Evolutionary conservation across 2,113 vertebrate genomes (phyloP), one percentile per base, ranked within the genome.

Genomic region (Vimba vimba): DNA sequence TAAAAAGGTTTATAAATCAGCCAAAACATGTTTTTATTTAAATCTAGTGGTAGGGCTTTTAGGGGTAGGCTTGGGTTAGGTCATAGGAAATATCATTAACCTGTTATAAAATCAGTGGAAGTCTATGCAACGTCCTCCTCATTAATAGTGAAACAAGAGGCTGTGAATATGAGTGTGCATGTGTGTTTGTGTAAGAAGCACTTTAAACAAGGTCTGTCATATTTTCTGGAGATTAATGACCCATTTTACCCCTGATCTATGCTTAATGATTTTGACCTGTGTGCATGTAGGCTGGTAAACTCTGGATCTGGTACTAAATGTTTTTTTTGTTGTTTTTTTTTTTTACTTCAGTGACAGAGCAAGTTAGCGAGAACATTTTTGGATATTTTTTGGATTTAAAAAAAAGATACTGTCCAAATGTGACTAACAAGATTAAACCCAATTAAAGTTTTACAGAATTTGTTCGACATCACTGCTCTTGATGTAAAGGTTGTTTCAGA

Each of bases 181-280:
- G 39, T 39, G 75, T 55, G 76, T 62, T 19, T 8, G 62, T 57
- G 81, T 83, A 19, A 33, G 17, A 52, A 77, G 50, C 50, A 33
- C 47, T 39, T 79, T 79, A 10, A 76, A 76, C 9, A 2, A 76
- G 73, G 45, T 50, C n/a, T 76, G 21, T 39, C 30, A 78, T 78
- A 36, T 79, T 36, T 57, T 79, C 27, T n/a, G 55, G 8, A 79
- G 30, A 79, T 79, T 57, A 79, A 36, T 0, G 19, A 79, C 52
- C 10, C 52, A 79, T 79, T 21, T 79, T 79, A 39, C 33, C 19
- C 21, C 76, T 79, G 52, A 23, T 79, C 76, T 39, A 19, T 13
- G 8, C 55, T 36, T 57, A 77, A 77, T 55, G 27, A 55, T 30
- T 79, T 59, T 59, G 25, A 57, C 15, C 25, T 57, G 27, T 36